Conservation (phyloP, 2,888 invertebrate species). For the Gymnosoma rotundatum region DNA sequence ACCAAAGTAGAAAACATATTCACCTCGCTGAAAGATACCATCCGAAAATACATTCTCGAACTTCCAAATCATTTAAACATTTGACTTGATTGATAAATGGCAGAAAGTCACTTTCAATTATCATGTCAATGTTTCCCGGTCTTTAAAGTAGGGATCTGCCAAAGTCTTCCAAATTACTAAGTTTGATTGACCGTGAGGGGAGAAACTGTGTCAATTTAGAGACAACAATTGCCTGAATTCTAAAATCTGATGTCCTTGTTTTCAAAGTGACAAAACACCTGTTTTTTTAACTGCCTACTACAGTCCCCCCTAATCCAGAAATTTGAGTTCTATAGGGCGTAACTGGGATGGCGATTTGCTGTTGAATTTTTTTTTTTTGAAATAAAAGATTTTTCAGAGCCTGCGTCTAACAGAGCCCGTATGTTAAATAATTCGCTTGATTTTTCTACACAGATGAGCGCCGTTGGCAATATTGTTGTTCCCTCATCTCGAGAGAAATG, state of each 20-base stretch:
- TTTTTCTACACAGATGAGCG: constrained; percentile 12
- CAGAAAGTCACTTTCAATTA: constrained; percentile 40
- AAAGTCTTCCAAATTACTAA: background rate
- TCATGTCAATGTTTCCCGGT: constrained; percentile 28
- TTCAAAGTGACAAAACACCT: background rate
- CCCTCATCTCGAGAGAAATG: background rate
- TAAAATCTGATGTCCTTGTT: constrained; percentile 19
- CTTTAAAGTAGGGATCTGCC: constrained; percentile 43
- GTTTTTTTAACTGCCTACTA: constrained; percentile 9
- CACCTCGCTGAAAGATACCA: background rate
- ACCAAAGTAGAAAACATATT: background rate
- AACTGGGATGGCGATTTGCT: constrained; percentile 4
- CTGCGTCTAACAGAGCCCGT: constrained; percentile 11
- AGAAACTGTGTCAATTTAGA: background rate
- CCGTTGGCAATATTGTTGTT: constrained; percentile 36
- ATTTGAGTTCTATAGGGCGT: background rate
- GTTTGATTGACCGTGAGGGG: background rate
- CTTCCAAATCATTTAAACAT: background rate
- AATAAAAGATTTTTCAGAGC: background rate
- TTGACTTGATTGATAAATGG: constrained; percentile 25
- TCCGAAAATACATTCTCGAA: background rate
- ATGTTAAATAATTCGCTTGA: constrained; percentile 15
- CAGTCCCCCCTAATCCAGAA: constrained; percentile 2
- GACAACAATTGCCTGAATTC: background rate
- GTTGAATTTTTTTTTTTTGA: background rate